Percentiles rank a stretch among this genome's conserved stretches.
phyloP scores from a whole-genome alignment of 2,113 vertebrate species.

The Cavia aperea region DNA sequence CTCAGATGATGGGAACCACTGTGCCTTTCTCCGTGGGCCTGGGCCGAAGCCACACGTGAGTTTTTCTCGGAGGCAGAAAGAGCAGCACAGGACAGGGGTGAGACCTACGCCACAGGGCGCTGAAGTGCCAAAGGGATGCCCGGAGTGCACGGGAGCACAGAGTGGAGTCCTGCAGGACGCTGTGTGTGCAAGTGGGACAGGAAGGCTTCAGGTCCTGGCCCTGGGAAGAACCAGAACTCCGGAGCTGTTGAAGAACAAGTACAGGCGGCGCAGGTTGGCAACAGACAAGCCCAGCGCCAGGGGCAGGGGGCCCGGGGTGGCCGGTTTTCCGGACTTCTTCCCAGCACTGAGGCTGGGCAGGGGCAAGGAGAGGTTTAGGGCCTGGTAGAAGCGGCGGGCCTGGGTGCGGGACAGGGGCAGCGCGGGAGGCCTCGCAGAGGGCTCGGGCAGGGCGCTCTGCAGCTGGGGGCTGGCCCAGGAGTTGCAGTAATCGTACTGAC shows the following conservation, averaged over 20 bases:
- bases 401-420: conserved; percentile 11
- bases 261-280: neutral
- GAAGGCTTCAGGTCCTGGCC: neutral
- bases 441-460: neutral
- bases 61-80: neutral
- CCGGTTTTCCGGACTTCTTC: neutral
- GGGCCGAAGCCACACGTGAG: neutral
- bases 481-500: conserved; percentile 56
- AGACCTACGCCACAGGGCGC: neutral
- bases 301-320: neutral
- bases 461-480: conserved; percentile 48
- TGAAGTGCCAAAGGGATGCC: neutral
- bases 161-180: neutral
- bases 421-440: neutral
- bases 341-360: neutral
- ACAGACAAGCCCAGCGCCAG: conserved; percentile 31
- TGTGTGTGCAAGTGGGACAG: neutral
- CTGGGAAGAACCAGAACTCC: conserved; percentile 51
- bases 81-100: neutral
- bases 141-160: neutral
- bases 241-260: conserved; percentile 42
- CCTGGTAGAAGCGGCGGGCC: conserved; percentile 1
- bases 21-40: neutral
- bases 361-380: conserved; percentile 46
- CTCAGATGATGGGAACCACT: neutral